Percentiles rank a stretch among this genome's conserved stretches.
These are phyloP conservation scores for Neodiprion virginianus DNA, from an alignment of 1,140 invertebrate species.

Conservation along the genomic window DNA sequence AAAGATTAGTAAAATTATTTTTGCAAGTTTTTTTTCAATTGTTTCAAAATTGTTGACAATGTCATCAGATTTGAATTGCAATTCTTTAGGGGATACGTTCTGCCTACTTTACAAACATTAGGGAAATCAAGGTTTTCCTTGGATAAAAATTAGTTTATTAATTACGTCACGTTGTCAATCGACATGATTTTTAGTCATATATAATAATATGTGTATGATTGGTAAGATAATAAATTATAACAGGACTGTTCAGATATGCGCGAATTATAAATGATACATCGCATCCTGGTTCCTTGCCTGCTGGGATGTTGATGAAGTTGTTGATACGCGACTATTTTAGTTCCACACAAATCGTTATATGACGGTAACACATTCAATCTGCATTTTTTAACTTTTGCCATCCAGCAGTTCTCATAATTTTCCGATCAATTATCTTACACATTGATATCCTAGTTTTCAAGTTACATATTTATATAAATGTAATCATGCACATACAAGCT, in stretches of 20 bases:
- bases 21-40: too few species aligned
- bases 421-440: too few species aligned
- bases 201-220: not conserved
- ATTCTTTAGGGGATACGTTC: too few species aligned
- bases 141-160: slow-evolving; percentile 8
- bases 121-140: not conserved
- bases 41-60: too few species aligned
- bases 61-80: too few species aligned
- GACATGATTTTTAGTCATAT: not conserved
- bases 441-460: too few species aligned
- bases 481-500: too few species aligned
- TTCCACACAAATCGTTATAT: not conserved
- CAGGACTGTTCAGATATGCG: not conserved
- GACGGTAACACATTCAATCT: not conserved
- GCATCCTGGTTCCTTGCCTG: not conserved
- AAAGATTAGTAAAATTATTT: too few species aligned
- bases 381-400: not conserved
- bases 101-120: too few species aligned
- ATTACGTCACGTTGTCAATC: not conserved
- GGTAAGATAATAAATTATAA: too few species aligned
- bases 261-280: not conserved
- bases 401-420: too few species aligned
- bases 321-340: not conserved
- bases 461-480: too few species aligned
- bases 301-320: not conserved